Evolutionary conservation across 2,888 invertebrate species (phyloP).

Genomic region (Thereva unica): DNA sequence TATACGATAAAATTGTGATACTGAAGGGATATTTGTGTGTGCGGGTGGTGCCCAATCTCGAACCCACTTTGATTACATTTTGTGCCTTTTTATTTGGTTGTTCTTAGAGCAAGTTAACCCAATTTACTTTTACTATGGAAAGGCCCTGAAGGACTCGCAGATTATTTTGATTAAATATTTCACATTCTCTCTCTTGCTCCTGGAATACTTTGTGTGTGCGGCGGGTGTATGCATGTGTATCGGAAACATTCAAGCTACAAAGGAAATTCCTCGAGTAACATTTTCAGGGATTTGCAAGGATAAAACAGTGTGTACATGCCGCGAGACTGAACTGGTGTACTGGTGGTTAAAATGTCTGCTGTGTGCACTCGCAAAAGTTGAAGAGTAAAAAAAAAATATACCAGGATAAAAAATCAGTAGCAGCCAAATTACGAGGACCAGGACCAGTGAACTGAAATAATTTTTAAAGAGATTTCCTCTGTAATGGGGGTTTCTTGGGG

Average conservation of each 20-base stretch:
- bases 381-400: no score
- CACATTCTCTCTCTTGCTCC: conserved; percentile 27
- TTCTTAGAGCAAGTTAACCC: conserved; percentile 29
- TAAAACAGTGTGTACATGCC: neutral
- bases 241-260: neutral
- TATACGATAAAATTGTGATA: no score
- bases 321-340: conserved; percentile 13
- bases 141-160: conserved; percentile 32
- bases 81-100: conserved; percentile 31
- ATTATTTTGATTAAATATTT: conserved; percentile 39
- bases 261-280: conserved; percentile 16
- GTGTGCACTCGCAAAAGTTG: no score
- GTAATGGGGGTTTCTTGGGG: no score
- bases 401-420: no score
- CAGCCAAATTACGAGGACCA: no score
- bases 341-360: conserved; percentile 1
- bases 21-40: conserved; percentile 4
- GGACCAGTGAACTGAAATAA: no score
- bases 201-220: conserved; percentile 11
- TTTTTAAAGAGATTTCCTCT: no score
- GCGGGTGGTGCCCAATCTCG: conserved; percentile 27
- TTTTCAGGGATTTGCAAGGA: conserved; percentile 23
- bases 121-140: conserved; percentile 30
- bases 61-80: conserved; percentile 35
- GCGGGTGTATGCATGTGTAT: neutral